Evolutionary conservation across 2,797 vertebrate species (phyloP).

Genomic region (Lepus oiostolus): DNA sequence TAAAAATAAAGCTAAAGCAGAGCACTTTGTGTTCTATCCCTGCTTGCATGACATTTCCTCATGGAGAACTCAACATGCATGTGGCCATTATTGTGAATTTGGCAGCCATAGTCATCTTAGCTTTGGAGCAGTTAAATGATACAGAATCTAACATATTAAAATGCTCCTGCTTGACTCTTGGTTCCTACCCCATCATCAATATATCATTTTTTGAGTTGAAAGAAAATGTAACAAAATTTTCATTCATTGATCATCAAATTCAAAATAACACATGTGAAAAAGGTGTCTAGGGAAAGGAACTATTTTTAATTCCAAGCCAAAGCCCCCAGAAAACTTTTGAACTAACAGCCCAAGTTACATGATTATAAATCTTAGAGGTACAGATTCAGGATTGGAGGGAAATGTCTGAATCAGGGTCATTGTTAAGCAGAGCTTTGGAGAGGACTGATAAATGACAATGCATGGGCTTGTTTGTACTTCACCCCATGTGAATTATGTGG

Average conservation of each 20-base stretch:
- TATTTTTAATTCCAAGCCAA: not conserved
- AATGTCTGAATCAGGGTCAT: not conserved
- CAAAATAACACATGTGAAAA: not conserved
- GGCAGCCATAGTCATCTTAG: slow-evolving; percentile 20
- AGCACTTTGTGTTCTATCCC: slow-evolving; percentile 22
- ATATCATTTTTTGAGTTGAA: not conserved
- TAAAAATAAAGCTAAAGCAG: not conserved
- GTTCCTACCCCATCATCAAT: not conserved
- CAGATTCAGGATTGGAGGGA: not conserved
- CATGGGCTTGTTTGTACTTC: not conserved
- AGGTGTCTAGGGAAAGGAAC: not conserved
- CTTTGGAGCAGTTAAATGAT: slow-evolving; percentile 56
- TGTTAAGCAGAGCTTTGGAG: not conserved
- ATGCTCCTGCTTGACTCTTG: not conserved
- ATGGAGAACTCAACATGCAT: slow-evolving; percentile 49
- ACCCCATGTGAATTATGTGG: not conserved
- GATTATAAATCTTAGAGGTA: not conserved
- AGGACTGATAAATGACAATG: not conserved
- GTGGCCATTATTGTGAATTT: slow-evolving; percentile 64
- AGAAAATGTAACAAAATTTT: not conserved
- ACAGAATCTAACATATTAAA: not conserved
- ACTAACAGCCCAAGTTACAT: not conserved
- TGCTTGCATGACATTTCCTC: slow-evolving; percentile 55
- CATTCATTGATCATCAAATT: not conserved
- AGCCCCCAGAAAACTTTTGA: slow-evolving; percentile 9